Conservation (phyloP, 2,797 vertebrate genomes). For the Sphenodon punctatus region DNA sequence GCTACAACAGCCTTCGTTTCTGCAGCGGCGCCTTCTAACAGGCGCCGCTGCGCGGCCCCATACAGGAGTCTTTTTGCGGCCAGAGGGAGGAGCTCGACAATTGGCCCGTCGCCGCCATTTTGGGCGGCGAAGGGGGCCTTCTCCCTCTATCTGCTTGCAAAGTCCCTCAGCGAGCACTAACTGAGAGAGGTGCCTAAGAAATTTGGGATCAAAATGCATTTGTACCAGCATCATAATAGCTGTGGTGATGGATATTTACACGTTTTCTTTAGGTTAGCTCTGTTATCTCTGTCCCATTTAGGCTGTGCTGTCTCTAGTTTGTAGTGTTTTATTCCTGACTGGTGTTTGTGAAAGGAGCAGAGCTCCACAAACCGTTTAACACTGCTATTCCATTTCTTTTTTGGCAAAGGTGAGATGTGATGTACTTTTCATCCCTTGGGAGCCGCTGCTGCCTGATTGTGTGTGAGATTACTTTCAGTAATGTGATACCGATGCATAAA, state of each 20-base stretch:
- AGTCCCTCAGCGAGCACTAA: too few relatives aligned
- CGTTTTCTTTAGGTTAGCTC: background rate
- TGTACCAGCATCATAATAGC: too few relatives aligned
- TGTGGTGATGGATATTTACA: background rate
- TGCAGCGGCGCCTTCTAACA: too few relatives aligned
- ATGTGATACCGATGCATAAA: background rate
- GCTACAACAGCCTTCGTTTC: too few relatives aligned
- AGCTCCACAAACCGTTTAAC: too few relatives aligned
- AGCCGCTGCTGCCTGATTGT: background rate
- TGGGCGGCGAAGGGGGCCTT: too few relatives aligned
- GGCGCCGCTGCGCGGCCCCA: too few relatives aligned
- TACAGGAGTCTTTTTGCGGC: too few relatives aligned
- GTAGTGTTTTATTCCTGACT: background rate
- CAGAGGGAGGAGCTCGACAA: too few relatives aligned
- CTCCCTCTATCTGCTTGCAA: too few relatives aligned
- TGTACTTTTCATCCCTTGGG: background rate
- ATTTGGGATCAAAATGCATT: too few relatives aligned
- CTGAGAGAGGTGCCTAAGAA: background rate
- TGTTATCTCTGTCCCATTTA: background rate
- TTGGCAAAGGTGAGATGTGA: background rate
- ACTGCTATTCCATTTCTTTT: background rate
- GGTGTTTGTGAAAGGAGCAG: background rate
- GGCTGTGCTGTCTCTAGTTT: background rate
- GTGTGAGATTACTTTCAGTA: background rate
- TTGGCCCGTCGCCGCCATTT: too few relatives aligned